Conservation (phyloP, 2,113 vertebrate genomes). For the Peucedramus taeniatus region DNA sequence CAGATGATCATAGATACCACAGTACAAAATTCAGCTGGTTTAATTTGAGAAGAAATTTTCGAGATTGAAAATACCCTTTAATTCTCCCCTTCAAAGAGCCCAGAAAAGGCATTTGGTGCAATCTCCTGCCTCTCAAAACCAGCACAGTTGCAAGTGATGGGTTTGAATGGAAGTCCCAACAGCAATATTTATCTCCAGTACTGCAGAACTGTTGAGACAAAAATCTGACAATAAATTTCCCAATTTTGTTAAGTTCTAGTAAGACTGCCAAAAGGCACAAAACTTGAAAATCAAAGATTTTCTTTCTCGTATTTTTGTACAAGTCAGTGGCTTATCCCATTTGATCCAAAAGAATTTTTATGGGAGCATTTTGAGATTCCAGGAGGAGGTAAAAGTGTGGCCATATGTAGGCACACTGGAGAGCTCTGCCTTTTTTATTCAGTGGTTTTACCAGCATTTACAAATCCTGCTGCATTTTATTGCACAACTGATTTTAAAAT, state of each 20-base stretch:
- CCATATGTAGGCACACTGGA: rapidly evolving
- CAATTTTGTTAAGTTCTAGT: not conserved
- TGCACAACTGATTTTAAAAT: not conserved
- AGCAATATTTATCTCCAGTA: not conserved
- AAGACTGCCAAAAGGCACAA: not conserved
- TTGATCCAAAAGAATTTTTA: not conserved
- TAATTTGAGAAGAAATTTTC: not conserved
- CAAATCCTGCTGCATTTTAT: not conserved
- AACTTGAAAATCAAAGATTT: not conserved
- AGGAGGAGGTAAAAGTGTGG: not conserved
- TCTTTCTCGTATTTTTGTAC: not conserved
- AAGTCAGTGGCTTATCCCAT: not conserved
- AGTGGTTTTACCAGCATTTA: not conserved
- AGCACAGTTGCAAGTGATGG: not conserved
- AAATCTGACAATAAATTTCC: not conserved
- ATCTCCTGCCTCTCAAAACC: not conserved
- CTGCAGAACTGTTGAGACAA: not conserved
- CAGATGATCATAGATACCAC: not conserved
- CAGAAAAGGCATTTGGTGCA: not conserved
- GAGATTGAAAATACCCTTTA: not conserved
- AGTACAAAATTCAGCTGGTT: not conserved
- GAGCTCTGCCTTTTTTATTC: not conserved
- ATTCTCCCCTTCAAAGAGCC: not conserved
- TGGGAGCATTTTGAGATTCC: not conserved
- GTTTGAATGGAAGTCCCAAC: not conserved